Base-by-base conservation (phyloP, 23 tunicate species). In the Ciona savignyi region DNA sequence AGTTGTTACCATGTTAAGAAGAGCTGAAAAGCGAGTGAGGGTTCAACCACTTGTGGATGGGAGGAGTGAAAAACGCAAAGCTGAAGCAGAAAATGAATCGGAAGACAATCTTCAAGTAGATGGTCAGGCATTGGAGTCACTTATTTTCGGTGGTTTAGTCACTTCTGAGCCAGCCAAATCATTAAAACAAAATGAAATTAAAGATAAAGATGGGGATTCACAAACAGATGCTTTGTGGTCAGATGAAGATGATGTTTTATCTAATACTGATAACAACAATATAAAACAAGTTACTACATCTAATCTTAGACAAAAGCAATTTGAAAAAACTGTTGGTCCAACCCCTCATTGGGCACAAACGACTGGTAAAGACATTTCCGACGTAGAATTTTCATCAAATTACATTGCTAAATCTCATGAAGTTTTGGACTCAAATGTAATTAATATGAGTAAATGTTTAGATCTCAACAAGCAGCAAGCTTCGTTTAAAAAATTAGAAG, bases 321-420 rank as follows among this genome's bases (percentile, higher is more conserved):
- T 83, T 78, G 96, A 89, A 74, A 89, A 89, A 62, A 32, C 69
- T 21, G 74, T 89, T 1, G 96, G 96, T 9, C 84, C 82, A 11
- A 74, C 85, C 0, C 96, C 96, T 19, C 25, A 65, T 4, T 89
- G 96, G 96, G 82, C 96, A 27, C 23, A 33, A 67, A n/a, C 68
- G 20, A 29, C 25, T 22, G 1, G 33, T 1, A 35, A 56, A 6
- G 67, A 63, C 6, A 25, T 9, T 9, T 63, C 67, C 22, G 51
- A 60, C 20, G 49, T 6, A 20, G 49, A 20, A 32, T 3, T 4
- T 30, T 15, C 23, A 23, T 80, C 78, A 25, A 80, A 70, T 20
- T 81, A 80, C 63, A 25, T 73, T 3, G 56, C 85, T 31, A 11
- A 32, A 29, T 64, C 86, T 23, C 60, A 42, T 23, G 27, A 73